These are phyloP conservation scores for Neoniphon sammara DNA, from an alignment of 2,797 vertebrate genomes.

Conservation along the genomic window DNA sequence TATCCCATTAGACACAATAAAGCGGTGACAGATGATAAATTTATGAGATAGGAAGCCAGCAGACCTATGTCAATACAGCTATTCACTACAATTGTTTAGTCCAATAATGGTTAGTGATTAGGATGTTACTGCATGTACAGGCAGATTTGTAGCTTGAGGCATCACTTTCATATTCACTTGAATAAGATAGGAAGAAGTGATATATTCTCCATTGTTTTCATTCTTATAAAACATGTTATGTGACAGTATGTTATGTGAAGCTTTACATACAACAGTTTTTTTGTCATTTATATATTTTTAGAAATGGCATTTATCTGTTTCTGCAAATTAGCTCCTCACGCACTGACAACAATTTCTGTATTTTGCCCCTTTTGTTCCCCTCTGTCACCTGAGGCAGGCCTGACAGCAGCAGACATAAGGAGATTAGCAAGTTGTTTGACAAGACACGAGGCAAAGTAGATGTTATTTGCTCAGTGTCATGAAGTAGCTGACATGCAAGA, in stretches of 20 bases:
- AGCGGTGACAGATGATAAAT: not conserved
- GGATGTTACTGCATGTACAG: constrained; percentile 2
- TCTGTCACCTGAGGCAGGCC: constrained; percentile 27
- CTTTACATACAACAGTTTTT: no score
- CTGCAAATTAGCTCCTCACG: no score
- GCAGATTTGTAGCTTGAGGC: not conserved
- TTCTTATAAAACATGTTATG: no score
- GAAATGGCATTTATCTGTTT: no score
- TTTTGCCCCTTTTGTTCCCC: constrained; percentile 9
- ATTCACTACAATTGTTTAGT: not conserved
- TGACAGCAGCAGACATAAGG: not conserved
- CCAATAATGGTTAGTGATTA: not conserved
- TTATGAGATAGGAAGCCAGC: no score
- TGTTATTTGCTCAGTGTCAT: not conserved
- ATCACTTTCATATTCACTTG: no score
- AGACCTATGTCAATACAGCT: no score
- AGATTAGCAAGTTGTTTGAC: constrained; percentile 24
- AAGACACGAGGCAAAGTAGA: constrained; percentile 14
- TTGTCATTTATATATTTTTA: no score
- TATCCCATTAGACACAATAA: not conserved
- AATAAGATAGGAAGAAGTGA: no score
- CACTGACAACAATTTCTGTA: constrained; percentile 13
- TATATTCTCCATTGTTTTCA: no score
- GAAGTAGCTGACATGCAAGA: not conserved
- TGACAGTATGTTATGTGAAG: no score